phyloP scores from a whole-genome alignment of 2,113 vertebrate genomes.

The Zosterops borbonicus region DNA sequence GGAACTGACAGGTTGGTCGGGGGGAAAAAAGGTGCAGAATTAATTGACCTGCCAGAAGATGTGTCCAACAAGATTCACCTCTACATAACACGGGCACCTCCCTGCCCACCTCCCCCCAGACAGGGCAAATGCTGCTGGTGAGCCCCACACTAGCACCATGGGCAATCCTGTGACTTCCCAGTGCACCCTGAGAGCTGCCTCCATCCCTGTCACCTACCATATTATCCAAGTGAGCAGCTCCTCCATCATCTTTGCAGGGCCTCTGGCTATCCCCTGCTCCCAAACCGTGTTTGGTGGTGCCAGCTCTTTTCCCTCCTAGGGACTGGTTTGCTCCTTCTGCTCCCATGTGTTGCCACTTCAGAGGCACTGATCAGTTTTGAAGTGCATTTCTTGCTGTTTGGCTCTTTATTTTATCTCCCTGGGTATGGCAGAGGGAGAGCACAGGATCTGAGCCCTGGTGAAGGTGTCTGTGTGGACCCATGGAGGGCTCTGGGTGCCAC shows the following conservation, averaged over 20 bases:
- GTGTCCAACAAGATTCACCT: neutral
- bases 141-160: neutral
- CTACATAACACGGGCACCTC: fast-evolving
- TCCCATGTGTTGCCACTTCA: constrained; percentile 37
- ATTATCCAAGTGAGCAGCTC: neutral
- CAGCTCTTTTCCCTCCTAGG: neutral
- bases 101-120: neutral
- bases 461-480: fast-evolving
- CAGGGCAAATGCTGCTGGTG: fast-evolving
- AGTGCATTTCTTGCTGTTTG: constrained; percentile 12
- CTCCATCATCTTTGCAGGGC: neutral
- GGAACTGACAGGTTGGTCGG: neutral
- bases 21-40: neutral
- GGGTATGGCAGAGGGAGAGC: neutral
- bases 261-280: neutral
- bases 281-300: constrained; percentile 27
- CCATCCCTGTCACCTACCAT: neutral
- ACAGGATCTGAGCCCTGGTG: fast-evolving
- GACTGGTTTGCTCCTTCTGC: neutral
- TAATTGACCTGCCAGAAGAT: neutral
- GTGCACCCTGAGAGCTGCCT: constrained; percentile 47
- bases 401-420: neutral
- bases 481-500: neutral
- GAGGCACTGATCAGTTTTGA: constrained; percentile 70
- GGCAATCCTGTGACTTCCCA: constrained; percentile 40